Conservation (phyloP, 2,113 vertebrate genomes). For the Hipposideros armiger region DNA sequence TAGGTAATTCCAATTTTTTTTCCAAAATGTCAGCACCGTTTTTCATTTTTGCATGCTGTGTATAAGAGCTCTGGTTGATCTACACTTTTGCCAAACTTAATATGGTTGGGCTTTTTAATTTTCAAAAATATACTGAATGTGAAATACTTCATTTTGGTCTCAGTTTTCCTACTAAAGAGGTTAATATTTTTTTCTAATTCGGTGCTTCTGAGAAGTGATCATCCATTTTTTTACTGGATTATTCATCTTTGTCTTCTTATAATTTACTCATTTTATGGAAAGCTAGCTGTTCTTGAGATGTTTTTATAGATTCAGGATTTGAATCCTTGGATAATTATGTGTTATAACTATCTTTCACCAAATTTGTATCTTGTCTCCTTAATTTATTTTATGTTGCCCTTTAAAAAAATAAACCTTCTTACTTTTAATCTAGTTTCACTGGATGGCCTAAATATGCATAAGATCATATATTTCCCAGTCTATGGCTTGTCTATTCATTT, state of each 20-base stretch:
- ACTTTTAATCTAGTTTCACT: conserved; percentile 36
- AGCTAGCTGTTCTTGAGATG: background rate
- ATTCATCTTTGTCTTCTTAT: background rate
- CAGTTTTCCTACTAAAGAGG: background rate
- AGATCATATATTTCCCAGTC: background rate
- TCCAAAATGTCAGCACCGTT: background rate
- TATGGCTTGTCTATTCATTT: background rate
- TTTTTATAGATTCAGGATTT: background rate
- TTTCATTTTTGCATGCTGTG: background rate
- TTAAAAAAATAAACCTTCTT: background rate
- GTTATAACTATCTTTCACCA: background rate
- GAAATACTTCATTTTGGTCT: conserved; percentile 14
- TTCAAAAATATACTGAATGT: background rate
- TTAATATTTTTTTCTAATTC: background rate
- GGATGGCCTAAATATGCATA: background rate
- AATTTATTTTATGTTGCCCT: background rate
- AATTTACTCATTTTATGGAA: background rate
- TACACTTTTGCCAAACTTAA: background rate
- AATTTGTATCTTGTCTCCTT: background rate
- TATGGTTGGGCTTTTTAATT: background rate
- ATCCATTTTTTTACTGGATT: background rate
- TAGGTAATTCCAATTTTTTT: background rate
- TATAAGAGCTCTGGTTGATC: background rate
- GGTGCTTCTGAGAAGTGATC: background rate
- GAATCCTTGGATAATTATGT: background rate